A percentile compares a stretch with the other conserved stretches of the same genome.
Conservation (phyloP, 2,888 invertebrate species). For the Nineta flava region DNA sequence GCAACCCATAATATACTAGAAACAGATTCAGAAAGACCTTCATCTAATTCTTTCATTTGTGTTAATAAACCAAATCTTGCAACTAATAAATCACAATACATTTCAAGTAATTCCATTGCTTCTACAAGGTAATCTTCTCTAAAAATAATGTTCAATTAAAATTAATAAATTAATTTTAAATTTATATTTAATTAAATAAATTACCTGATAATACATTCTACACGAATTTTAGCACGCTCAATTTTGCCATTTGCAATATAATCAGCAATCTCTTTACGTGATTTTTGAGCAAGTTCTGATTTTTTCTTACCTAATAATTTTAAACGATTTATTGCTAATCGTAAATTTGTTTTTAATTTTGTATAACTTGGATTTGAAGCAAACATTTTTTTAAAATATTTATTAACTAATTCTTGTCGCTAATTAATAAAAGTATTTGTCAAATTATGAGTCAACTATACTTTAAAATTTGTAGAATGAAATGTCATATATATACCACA, state of each 20-base stretch:
- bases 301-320: conserved; percentile 96
- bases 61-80: conserved; percentile 94
- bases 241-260: conserved; percentile 73
- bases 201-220: conserved; percentile 89
- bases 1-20: conserved; percentile 96
- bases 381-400: conserved; percentile 50
- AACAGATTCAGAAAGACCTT: conserved; percentile 89
- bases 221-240: conserved; percentile 88
- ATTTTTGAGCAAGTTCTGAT: conserved; percentile 89
- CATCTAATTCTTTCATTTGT: conserved; percentile 92
- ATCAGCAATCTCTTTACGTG: conserved; percentile 94
- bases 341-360: conserved; percentile 90
- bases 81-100: conserved; percentile 94
- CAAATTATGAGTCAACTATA: too few relatives aligned
- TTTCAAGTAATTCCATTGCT: conserved; percentile 97
- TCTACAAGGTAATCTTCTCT: conserved; percentile 98
- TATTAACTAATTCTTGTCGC: not conserved
- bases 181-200: conserved; percentile 6
- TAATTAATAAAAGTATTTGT: not conserved
- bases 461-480: too few relatives aligned
- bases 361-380: conserved; percentile 84
- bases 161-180: not conserved
- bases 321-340: conserved; percentile 82
- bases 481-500: too few relatives aligned
- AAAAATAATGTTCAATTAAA: conserved; percentile 12